A percentile compares a stretch with the other conserved stretches of the same genome.
These are phyloP conservation scores for Pseudorhiza aurosa DNA, from an alignment of 30 jellyfish, hydroid and myxozoan species.

Conservation along the genomic window DNA sequence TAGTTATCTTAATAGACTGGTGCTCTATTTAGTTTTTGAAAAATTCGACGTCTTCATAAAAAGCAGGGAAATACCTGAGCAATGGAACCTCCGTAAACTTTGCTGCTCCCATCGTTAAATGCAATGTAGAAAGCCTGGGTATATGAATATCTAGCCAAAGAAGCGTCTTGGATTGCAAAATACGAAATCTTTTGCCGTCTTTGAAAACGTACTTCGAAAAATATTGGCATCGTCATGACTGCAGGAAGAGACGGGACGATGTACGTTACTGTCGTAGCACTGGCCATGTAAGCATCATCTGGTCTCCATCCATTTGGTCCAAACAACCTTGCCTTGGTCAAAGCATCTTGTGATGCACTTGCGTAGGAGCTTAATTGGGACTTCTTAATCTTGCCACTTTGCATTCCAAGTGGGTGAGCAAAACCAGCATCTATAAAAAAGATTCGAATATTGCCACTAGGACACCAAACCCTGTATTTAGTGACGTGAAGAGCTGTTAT, in stretches of 20 bases:
- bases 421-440: constrained; percentile 31
- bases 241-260: not conserved
- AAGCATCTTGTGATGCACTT: not conserved
- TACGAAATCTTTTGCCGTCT: constrained; percentile 19
- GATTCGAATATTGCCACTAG: not conserved
- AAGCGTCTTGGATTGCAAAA: constrained; percentile 32
- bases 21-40: too few species aligned
- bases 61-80: not conserved
- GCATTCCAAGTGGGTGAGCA: constrained; percentile 60
- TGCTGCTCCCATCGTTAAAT: not conserved
- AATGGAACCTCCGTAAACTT: not conserved
- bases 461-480: not conserved
- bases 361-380: constrained; percentile 7
- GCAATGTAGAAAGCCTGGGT: constrained; percentile 9
- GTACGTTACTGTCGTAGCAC: not conserved
- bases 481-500: too few species aligned
- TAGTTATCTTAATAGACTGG: too few species aligned
- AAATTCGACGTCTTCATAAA: too few species aligned
- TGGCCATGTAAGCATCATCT: constrained; percentile 1
- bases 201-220: constrained; percentile 1
- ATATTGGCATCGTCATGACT: not conserved
- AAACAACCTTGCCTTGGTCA: constrained; percentile 20
- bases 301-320: constrained; percentile 58
- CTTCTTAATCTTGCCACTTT: constrained; percentile 36
- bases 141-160: not conserved